Evolutionary conservation across 2,113 vertebrate species (phyloP).

Genomic region (Lycaon pictus): DNA sequence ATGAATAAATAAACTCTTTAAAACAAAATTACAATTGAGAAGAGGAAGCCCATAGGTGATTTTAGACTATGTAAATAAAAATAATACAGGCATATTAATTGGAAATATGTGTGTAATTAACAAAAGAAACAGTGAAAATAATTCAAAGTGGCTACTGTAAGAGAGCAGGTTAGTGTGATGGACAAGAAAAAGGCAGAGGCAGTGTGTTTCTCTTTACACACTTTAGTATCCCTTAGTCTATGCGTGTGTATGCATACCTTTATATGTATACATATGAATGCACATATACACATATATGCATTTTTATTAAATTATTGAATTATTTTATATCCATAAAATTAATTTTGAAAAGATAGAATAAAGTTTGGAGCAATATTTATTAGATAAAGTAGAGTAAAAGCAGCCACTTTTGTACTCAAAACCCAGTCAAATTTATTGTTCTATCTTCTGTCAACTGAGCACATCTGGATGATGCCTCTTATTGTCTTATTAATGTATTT

Average conservation of each 20-base stretch:
- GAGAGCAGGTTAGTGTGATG: fast-evolving
- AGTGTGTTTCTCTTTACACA: not conserved
- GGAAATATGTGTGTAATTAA: not conserved
- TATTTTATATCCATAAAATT: constrained; percentile 2
- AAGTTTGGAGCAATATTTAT: not conserved
- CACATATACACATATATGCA: not conserved
- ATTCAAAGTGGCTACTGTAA: not conserved
- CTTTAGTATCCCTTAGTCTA: not conserved
- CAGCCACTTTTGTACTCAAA: not conserved
- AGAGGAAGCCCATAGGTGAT: not conserved
- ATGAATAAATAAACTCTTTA: too few species aligned
- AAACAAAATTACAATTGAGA: not conserved
- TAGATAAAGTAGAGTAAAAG: not conserved
- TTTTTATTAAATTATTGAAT: not conserved
- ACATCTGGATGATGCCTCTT: not conserved
- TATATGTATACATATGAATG: not conserved
- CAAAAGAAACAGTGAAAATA: not conserved
- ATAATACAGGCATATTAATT: not conserved
- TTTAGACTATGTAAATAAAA: not conserved
- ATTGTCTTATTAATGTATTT: constrained; percentile 20
- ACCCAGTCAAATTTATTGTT: not conserved
- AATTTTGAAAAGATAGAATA: not conserved
- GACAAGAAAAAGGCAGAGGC: not conserved
- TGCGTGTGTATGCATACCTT: not conserved
- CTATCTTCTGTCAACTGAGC: not conserved